Evolutionary conservation across 2,113 vertebrate genomes (phyloP), one percentile per base, ranked within the genome.

Genomic region (Muntiacus reevesi): DNA sequence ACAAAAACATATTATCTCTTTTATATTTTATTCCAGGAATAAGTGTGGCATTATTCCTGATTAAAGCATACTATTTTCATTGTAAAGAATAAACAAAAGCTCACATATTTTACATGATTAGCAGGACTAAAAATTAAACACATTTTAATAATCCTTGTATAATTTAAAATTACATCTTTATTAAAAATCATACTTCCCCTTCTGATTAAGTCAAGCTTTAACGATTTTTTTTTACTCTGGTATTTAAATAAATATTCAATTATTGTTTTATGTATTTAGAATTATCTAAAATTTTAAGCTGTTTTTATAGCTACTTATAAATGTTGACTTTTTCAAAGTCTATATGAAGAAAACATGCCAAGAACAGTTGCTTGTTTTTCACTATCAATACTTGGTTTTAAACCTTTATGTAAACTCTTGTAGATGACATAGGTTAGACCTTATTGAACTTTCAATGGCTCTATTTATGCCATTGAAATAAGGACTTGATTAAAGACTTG

Each of bases 211-310:
- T 82, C 25, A 28, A 27, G 5, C 23, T 84, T 86, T 60, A 13
- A 67, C 64, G 64, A 54, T 36, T 8, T 59, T 17, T 82, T 84
- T 84, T 84, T 4, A 78, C n/a, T 60, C 43, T 78, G 2, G 36
- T 27, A 25, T 54, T 67, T 55, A 30, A 64, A 52, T 64, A 27
- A 86, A 59, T 30, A 90, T 83, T 7, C 36, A 82, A 67, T 40
- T 87, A 84, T 79, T 30, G 6, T 23, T n/a, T 30, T 62, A 57
- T 40, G 0, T 59, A 33, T 19, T 92, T 78, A 36, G 3, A 30
- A 52, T 78, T 47, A 89, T 91, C 60, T 86, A 76, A 64, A 81
- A 52, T 93, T 54, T 87, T 83, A 79, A 90, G 13, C 17, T 85
- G 21, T n/a, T 5, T 50, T 91, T 95, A 6, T 64, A 25, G 15